phyloP scores from a whole-genome alignment of 2,113 vertebrate genomes.

The Vidua macroura region DNA sequence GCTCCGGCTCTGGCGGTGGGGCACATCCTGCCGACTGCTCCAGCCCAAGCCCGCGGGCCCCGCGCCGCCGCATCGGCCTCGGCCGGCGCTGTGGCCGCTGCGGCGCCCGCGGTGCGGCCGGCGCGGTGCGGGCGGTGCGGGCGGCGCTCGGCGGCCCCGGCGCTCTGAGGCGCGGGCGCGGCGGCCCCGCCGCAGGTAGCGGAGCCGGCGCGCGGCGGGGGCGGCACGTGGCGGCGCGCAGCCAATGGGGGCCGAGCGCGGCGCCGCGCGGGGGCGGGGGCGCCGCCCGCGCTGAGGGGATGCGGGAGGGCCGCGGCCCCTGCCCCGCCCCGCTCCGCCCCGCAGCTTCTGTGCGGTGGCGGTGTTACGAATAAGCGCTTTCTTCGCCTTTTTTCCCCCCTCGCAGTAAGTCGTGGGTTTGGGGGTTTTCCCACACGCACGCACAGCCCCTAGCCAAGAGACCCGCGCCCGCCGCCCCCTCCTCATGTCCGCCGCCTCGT shows the following conservation, averaged over 20 bases:
- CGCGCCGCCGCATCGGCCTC: not conserved
- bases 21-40: not conserved
- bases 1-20: accelerated
- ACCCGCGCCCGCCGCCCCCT: accelerated
- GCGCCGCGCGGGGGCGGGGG: not conserved
- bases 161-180: no score
- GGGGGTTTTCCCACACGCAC: not conserved
- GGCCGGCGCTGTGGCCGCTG: not conserved
- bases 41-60: not conserved
- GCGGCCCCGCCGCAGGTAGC: no score
- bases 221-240: no score
- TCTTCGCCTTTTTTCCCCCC: not conserved
- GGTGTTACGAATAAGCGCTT: accelerated
- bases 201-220: no score
- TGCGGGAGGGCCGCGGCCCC: not conserved
- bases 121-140: no score
- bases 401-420: not conserved
- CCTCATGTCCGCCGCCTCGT: accelerated
- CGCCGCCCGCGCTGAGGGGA: not conserved
- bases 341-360: accelerated
- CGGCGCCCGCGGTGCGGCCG: no score
- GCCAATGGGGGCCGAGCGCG: no score
- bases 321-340: no score
- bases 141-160: no score
- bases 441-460: not conserved